These are phyloP conservation scores for Odobenus rosmarus DNA, from an alignment of 2,113 vertebrate genomes.

Conservation along the genomic window DNA sequence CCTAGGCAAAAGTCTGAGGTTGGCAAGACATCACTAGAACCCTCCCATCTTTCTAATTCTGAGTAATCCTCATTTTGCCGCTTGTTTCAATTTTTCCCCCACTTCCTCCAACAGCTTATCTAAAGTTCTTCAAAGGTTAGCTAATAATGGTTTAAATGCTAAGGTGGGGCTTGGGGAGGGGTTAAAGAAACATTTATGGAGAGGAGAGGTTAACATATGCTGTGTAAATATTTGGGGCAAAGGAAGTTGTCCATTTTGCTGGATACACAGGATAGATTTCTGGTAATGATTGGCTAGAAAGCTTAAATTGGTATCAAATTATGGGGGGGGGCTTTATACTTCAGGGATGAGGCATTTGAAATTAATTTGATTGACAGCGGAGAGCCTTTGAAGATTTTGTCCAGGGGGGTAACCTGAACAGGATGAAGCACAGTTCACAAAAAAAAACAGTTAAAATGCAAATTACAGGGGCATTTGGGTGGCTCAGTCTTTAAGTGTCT, in stretches of 20 bases:
- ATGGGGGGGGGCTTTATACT: not conserved
- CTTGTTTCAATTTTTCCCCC: not conserved
- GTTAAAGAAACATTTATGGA: slow-evolving; percentile 28
- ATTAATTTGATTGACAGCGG: slow-evolving; percentile 45
- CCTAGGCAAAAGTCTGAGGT: not conserved
- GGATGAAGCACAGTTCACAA: not conserved
- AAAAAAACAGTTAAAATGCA: slow-evolving; percentile 47
- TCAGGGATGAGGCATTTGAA: not conserved
- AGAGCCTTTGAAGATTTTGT: slow-evolving; percentile 22
- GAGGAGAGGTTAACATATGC: slow-evolving; percentile 7
- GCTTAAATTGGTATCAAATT: not conserved
- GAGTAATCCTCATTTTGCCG: not conserved
- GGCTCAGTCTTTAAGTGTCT: no score
- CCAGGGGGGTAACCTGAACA: not conserved
- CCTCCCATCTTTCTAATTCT: not conserved
- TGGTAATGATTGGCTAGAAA: not conserved
- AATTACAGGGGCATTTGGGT: no score
- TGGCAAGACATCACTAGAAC: not conserved
- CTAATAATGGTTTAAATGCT: not conserved
- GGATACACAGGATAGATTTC: not conserved
- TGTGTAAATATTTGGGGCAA: not conserved
- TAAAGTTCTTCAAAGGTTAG: not conserved
- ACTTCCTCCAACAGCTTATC: not conserved
- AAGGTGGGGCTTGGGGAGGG: not conserved
- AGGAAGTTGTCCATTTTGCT: not conserved